Conservation (phyloP, 2,797 vertebrate species). For the Melanotaenia maccullochi region DNA sequence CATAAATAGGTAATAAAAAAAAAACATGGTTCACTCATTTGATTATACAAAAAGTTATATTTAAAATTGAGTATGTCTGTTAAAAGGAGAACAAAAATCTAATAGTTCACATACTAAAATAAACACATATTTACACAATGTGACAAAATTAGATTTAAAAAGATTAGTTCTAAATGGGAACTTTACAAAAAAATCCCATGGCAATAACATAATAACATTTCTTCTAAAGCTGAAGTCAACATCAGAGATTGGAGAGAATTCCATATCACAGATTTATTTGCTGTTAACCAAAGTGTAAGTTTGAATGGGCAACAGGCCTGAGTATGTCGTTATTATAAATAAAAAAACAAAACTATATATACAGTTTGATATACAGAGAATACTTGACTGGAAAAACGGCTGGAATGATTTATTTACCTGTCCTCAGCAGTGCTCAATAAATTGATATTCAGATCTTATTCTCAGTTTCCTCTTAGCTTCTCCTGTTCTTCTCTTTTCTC, state of each 20-base stretch:
- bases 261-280: too few species aligned
- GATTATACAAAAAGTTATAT: background rate
- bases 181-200: background rate
- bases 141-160: background rate
- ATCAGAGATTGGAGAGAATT: too few species aligned
- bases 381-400: background rate
- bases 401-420: background rate
- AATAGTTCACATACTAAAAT: background rate
- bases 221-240: too few species aligned
- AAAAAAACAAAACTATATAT: background rate
- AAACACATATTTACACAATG: background rate
- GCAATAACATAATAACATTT: too few species aligned
- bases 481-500: slow-evolving; percentile 38
- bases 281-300: background rate
- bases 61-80: background rate
- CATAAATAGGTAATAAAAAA: background rate
- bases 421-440: background rate
- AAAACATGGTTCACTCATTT: background rate
- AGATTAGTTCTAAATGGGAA: background rate
- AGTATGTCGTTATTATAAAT: background rate
- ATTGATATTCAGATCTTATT: background rate
- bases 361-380: background rate
- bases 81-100: background rate
- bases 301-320: background rate
- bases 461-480: slow-evolving; percentile 7